phyloP scores from a whole-genome alignment of 2,113 vertebrate genomes.

The Grantiella picta region DNA sequence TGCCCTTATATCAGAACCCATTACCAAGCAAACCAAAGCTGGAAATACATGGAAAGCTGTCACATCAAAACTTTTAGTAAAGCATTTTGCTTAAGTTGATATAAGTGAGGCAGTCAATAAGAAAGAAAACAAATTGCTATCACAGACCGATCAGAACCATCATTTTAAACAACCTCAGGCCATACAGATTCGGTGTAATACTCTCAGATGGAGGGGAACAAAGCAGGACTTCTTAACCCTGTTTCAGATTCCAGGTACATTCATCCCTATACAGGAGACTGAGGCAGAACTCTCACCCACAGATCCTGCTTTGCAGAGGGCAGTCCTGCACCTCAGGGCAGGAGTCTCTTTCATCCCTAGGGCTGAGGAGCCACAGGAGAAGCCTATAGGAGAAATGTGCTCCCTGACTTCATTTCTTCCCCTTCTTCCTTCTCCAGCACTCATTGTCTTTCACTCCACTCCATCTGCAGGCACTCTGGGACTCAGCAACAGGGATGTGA shows the following conservation, averaged over 20 bases:
- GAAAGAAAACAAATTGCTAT: neutral
- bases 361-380: neutral
- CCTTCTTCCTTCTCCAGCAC: neutral
- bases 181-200: neutral
- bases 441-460: neutral
- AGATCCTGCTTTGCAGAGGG: neutral
- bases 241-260: neutral
- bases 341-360: neutral
- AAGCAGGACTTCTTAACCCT: neutral
- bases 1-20: neutral
- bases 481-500: neutral
- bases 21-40: neutral
- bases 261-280: neutral
- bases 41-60: neutral
- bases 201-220: neutral
- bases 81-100: neutral
- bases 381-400: neutral
- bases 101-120: neutral
- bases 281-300: rapidly evolving
- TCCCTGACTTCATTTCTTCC: neutral
- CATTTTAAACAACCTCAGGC: neutral
- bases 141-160: neutral
- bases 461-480: neutral
- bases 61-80: neutral
- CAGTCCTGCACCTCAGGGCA: neutral